A percentile compares a stretch with the other conserved stretches of the same genome.
Conservation (phyloP, 2,113 vertebrate genomes). For the Oxyura jamaicensis region DNA sequence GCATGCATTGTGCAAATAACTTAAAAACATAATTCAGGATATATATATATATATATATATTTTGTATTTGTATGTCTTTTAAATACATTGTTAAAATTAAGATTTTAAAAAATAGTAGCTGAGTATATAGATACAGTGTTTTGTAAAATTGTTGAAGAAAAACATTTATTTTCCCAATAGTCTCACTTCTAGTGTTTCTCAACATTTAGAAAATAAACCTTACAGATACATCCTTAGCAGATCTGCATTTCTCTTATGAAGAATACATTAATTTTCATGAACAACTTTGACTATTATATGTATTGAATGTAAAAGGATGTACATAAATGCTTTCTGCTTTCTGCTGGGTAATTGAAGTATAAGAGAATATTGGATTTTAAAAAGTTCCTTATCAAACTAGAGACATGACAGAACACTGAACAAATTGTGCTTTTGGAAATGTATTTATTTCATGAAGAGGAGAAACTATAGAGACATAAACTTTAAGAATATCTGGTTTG, state of each 20-base stretch:
- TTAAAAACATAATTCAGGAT: not conserved
- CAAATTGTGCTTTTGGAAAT: not conserved
- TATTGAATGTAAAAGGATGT: constrained; percentile 16
- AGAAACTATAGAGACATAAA: not conserved
- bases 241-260: not conserved
- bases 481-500: not conserved
- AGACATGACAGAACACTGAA: not conserved
- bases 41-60: too few species aligned
- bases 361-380: not conserved
- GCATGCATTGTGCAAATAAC: fast-evolving
- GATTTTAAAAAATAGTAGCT: not conserved
- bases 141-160: not conserved
- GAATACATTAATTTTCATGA: constrained; percentile 43
- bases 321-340: not conserved
- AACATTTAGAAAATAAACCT: not conserved
- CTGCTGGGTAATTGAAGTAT: constrained; percentile 29
- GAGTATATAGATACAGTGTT: not conserved
- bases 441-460: not conserved
- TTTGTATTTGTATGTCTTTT: not conserved
- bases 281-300: constrained; percentile 8
- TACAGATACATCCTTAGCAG: not conserved
- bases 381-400: constrained; percentile 31
- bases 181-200: not conserved
- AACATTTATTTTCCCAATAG: not conserved
- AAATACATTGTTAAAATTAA: not conserved